Conservation (phyloP, 2,888 invertebrate species). For the Eupelmus urozonus region DNA sequence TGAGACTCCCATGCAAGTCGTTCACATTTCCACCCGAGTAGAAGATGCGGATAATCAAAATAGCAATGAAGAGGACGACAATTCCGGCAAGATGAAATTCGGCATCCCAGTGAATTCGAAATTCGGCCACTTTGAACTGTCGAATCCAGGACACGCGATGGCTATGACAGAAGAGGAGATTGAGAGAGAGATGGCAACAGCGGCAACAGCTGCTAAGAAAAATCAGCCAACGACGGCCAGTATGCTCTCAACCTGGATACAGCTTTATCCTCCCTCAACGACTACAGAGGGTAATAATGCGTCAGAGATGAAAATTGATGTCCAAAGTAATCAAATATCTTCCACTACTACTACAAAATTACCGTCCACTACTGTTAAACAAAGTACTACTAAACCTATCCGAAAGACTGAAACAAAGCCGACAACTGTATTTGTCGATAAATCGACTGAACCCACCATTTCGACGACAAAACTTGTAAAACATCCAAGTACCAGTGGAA, state of each 20-base stretch:
- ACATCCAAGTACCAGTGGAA: conserved; percentile 12
- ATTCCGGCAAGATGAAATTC: conserved; percentile 63
- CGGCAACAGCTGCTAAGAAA: conserved; percentile 66
- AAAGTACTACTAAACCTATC: conserved; percentile 59
- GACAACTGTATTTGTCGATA: conserved; percentile 41
- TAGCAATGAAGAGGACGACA: conserved; percentile 60
- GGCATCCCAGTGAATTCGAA: conserved; percentile 74
- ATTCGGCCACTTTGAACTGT: conserved; percentile 72
- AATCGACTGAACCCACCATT: conserved; percentile 56
- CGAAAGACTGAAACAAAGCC: conserved; percentile 61
- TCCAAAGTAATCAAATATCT: conserved; percentile 38
- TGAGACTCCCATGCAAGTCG: conserved; percentile 55
- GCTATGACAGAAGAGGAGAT: conserved; percentile 83
- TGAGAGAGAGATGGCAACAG: conserved; percentile 78
- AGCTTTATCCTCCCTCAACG: conserved; percentile 81
- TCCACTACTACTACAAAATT: conserved; percentile 27
- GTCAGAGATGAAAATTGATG: conserved; percentile 32
- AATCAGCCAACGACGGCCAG: conserved; percentile 81
- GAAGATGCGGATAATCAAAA: conserved; percentile 54
- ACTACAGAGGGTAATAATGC: conserved; percentile 54
- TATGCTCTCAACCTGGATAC: conserved; percentile 88
- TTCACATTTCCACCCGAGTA: conserved; percentile 54
- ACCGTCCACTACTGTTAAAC: conserved; percentile 50
- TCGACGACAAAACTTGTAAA: conserved; percentile 49
- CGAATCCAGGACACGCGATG: conserved; percentile 83